These are phyloP conservation scores for Agrilus biguttatus DNA, from an alignment of 2,888 invertebrate species.

Conservation along the genomic window DNA sequence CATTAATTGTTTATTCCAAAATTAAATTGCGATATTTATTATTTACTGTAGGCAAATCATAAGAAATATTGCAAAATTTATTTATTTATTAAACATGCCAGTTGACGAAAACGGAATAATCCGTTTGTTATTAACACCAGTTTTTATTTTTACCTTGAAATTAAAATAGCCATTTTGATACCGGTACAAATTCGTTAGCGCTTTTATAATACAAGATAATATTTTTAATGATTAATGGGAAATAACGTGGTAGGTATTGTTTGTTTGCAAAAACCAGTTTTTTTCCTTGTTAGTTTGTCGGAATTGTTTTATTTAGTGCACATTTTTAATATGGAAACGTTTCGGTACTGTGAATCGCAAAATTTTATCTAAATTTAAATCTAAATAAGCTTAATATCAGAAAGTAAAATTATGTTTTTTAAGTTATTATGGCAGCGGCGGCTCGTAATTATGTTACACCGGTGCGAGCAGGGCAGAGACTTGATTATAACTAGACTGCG, in stretches of 20 bases:
- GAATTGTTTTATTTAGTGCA: neutral
- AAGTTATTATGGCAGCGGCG: neutral
- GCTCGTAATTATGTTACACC: too few species aligned
- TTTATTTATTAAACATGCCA: neutral
- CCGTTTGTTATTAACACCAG: neutral
- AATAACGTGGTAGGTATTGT: neutral
- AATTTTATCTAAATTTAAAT: neutral
- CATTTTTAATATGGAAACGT: neutral
- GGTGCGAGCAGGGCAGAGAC: too few species aligned
- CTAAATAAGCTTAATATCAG: too few species aligned
- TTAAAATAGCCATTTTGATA: constrained; percentile 1
- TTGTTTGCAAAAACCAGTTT: neutral
- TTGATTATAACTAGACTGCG: too few species aligned
- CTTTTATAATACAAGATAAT: neutral
- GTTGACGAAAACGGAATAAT: too few species aligned
- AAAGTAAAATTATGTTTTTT: too few species aligned
- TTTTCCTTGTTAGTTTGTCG: neutral
- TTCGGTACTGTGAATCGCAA: neutral
- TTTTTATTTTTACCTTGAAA: neutral
- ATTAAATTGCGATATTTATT: too few species aligned
- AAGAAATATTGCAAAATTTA: too few species aligned
- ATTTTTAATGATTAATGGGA: constrained; percentile 1
- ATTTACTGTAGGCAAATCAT: too few species aligned
- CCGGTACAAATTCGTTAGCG: neutral
- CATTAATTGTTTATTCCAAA: too few species aligned